These are phyloP conservation scores for Falco peregrinus DNA, from an alignment of 2,797 vertebrate species.

Conservation along the genomic window DNA sequence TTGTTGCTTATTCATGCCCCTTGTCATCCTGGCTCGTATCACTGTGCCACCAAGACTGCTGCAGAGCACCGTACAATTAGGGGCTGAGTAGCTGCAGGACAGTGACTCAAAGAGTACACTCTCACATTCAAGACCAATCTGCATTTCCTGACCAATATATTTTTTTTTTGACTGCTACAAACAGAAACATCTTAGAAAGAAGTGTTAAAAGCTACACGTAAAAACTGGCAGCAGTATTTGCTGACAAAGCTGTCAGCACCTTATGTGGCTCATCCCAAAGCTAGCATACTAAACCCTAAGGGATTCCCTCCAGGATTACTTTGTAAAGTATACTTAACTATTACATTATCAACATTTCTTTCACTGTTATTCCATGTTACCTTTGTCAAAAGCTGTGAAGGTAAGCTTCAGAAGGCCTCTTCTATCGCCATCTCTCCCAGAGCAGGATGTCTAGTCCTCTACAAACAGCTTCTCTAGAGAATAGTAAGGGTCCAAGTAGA, in stretches of 20 bases:
- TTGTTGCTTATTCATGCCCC: neutral
- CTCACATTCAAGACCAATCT: neutral
- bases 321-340: neutral
- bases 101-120: neutral
- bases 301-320: neutral
- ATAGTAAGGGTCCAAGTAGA: neutral
- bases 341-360: neutral
- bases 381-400: neutral
- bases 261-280: neutral
- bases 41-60: neutral
- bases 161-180: neutral
- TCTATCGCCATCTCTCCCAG: neutral
- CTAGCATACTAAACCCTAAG: neutral
- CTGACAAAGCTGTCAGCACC: neutral
- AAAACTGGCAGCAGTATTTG: neutral
- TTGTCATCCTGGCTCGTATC: neutral
- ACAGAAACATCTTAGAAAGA: neutral
- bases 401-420: neutral
- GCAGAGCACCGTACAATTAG: neutral
- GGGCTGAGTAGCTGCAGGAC: neutral
- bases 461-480: neutral
- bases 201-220: neutral
- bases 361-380: neutral
- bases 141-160: neutral
- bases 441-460: neutral